Base-by-base conservation (phyloP, 2,888 invertebrate genomes). In the Zygothrica quintamaculata region DNA sequence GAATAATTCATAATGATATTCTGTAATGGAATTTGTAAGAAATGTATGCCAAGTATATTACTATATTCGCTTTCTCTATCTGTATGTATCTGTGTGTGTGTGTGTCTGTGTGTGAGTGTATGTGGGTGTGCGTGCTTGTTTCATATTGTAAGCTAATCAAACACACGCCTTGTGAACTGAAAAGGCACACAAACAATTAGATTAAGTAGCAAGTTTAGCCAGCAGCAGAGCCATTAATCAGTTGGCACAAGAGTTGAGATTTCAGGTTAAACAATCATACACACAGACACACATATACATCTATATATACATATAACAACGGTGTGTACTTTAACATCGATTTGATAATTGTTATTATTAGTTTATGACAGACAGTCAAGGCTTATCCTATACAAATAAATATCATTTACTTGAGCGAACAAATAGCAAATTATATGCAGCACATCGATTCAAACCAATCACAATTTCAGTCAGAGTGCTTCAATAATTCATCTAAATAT, bases 341-440 rank as follows among this genome's bases (percentile, higher is more conserved):
- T 86, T 79, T 73, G 70, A 68, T 73, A 80, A 84, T 84, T 80
- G 74, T 74, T 77, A 62, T 74, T 81, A 77, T 77, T 87, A 65
- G 65, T 57, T 36, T 59, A 51, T 62, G 56, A 60, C 62, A 39
- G 48, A 60, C 62, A 39, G 48, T 36, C 18, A 26, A 33, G 62
- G 5, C 51, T 36, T 59, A 53, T 36, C 16, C 36, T 37, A 22
- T 5, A 25, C 42, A 50, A 56, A 65, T 42, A 43, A 44, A 71
- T 69, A 74, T 74, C 51, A 51, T 26, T 52, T 60, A 59, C 57
- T 43, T 18, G 50, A 52, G 13, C 48, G 12, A 50, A 33, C 53
- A 67, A 62, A 80, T 43, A 66, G 9, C 15, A 69, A 77, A 80
- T 81, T 73, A 73, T 50, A 51, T 46, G 7, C 4, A 25, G 3